Percentiles rank a stretch among this genome's conserved stretches.
phyloP scores from a whole-genome alignment of 2,113 vertebrate genomes.

The Ailurus styani region DNA sequence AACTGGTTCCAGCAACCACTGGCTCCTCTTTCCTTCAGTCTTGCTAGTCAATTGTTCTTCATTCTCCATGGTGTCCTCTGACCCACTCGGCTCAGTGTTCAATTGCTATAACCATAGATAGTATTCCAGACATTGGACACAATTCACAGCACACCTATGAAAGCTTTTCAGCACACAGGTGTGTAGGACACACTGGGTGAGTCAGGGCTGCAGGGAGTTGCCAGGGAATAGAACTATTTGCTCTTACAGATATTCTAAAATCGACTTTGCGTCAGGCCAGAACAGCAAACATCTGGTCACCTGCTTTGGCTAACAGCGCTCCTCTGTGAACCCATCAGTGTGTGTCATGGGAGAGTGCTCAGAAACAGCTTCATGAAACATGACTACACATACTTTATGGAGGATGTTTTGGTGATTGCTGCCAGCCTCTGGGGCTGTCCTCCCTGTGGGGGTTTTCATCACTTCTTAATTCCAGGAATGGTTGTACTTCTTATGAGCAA shows the following conservation, averaged over 20 bases:
- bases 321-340: neutral
- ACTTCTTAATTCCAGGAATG: neutral
- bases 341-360: neutral
- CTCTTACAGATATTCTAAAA: neutral
- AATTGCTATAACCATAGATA: neutral
- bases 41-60: neutral
- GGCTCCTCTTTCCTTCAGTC: neutral
- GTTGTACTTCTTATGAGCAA: neutral
- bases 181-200: neutral
- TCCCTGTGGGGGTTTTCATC: neutral
- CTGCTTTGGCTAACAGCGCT: neutral
- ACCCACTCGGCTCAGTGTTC: neutral
- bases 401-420: neutral
- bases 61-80: neutral
- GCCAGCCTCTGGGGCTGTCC: fast-evolving
- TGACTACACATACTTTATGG: fast-evolving
- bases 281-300: neutral
- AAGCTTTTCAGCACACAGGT: neutral
- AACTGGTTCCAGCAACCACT: neutral
- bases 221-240: neutral
- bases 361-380: neutral
- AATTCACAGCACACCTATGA: neutral
- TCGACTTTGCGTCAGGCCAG: neutral
- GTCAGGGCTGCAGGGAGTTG: neutral
- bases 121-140: neutral